Base-by-base conservation (phyloP, 2,113 vertebrate species). In the Cephalopholis sonnerati region DNA sequence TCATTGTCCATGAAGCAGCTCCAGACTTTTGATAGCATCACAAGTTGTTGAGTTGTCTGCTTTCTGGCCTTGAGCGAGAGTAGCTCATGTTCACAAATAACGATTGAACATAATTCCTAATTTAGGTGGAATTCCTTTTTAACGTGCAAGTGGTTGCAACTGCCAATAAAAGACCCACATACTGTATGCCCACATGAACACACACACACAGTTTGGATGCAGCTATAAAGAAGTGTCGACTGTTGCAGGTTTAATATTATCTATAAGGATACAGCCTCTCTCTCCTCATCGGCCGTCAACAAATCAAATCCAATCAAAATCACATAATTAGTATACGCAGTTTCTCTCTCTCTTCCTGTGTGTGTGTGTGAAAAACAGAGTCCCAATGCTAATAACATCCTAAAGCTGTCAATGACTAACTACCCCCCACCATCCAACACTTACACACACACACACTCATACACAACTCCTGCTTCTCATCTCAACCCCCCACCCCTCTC, bases 341-440 rank as follows among this genome's bases (percentile, higher is more conserved):
- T 64, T 15, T 59, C 2, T 70, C 1, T 66, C 15, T 18, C 11
- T 44, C 41, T 9, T 0, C 10, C 8, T 44, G 8, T 44, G 36
- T 61, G 48, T 48, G 11, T 64, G 24, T 54, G 64, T 74, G 8
- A 71, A 59, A 82, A 20, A 57, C 39, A 73, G 7, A 80, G 7
- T 71, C 64, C 64, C n/a, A 25, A 57, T 82, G 71, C 61, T 80
- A 66, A 80, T 83, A 74, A 77, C 80, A 82, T 83, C 75, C 66
- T 70, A 16, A 83, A 79, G 62, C 74, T 76, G 73, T 66, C 24
- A 16, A 54, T 65, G 53, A 24, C 25, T 53, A 15, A 48, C 62
- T 22, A 25, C 64, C 50, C 61, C 12, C 48, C 64, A 59, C 58
- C 7, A 22, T 24, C 11, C 7, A 57, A 55, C 71, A 73, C 54